A percentile compares a stretch with the other conserved stretches of the same genome.
Evolutionary conservation across 2,888 invertebrate species (phyloP).

Genomic region (Acanthosepion esculentum): DNA sequence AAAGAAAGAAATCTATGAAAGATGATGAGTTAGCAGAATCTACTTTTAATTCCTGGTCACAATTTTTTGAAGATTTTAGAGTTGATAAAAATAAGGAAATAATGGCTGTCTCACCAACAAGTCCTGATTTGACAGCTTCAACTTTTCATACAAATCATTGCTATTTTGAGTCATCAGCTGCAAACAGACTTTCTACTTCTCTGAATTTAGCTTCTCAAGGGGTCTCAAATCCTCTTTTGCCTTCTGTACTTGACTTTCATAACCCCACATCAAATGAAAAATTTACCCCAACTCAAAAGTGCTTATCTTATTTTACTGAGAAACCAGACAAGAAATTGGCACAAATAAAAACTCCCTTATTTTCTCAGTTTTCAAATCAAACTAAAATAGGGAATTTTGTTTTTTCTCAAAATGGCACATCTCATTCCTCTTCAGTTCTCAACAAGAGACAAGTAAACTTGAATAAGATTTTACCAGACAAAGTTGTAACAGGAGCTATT

Average conservation of each 20-base stretch:
- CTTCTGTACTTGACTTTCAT: background rate
- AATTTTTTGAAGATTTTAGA: background rate
- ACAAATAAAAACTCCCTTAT: background rate
- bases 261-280: background rate
- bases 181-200: background rate
- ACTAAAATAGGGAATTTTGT: background rate
- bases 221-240: background rate
- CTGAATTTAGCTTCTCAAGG: background rate
- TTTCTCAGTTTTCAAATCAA: background rate
- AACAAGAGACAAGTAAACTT: background rate
- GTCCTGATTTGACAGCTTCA: background rate
- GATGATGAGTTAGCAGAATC: background rate
- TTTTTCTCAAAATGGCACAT: background rate
- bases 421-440: background rate
- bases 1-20: background rate
- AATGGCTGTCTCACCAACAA: background rate
- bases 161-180: background rate
- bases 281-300: background rate
- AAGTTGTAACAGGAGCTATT: background rate
- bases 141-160: background rate
- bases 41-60: background rate
- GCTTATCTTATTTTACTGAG: background rate
- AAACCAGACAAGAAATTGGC: background rate
- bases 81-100: background rate
- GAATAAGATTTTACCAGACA: background rate